Evolutionary conservation across 2,113 vertebrate species (phyloP).

Genomic region (Bothrops jararaca): DNA sequence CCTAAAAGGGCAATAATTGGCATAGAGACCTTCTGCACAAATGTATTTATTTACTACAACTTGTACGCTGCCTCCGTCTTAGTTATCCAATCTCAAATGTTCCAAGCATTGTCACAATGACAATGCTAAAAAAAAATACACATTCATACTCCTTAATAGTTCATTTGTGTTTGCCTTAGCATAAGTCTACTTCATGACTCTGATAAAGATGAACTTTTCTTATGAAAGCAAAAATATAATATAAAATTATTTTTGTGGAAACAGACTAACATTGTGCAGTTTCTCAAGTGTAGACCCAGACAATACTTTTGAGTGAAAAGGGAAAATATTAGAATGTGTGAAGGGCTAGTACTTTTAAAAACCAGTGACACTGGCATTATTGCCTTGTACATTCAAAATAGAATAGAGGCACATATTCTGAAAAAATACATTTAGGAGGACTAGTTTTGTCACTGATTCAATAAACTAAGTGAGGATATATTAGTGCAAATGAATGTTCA

Average conservation of each 20-base stretch:
- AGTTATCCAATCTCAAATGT: background rate
- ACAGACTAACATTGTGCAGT: background rate
- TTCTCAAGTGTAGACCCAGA: background rate
- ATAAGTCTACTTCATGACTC: background rate
- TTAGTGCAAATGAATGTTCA: background rate
- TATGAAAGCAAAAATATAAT: background rate
- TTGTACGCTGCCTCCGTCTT: background rate
- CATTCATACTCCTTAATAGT: background rate
- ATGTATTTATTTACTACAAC: background rate
- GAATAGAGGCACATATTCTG: background rate
- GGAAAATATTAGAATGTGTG: background rate
- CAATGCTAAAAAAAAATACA: background rate
- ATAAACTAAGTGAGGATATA: background rate
- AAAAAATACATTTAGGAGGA: background rate
- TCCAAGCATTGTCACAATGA: background rate
- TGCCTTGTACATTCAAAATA: background rate
- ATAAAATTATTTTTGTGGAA: background rate
- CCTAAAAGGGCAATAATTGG: background rate
- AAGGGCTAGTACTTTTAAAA: background rate
- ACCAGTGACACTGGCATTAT: background rate
- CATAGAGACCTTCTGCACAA: background rate
- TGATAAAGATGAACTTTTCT: background rate
- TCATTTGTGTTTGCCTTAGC: background rate
- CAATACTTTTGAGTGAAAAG: background rate
- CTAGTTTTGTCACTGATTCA: background rate